Conservation (phyloP, 2,888 invertebrate genomes). For the Allacma fusca region DNA sequence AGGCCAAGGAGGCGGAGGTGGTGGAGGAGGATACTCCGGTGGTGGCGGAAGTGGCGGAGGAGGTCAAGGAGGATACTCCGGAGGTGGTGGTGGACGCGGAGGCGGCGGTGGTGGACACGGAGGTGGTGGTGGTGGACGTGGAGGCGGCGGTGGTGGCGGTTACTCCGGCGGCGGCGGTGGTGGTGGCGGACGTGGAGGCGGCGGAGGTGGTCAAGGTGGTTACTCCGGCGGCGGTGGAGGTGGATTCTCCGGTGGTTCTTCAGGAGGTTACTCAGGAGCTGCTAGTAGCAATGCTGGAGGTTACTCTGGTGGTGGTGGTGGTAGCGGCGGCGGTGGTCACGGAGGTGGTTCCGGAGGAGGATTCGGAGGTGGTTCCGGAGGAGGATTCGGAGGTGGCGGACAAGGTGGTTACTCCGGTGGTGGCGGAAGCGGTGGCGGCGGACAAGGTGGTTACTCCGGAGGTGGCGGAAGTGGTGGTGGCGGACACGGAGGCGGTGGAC, state of each 20-base stretch:
- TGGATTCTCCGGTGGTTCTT: no score
- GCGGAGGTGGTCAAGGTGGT: not conserved
- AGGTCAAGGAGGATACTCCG: slow-evolving; percentile 15
- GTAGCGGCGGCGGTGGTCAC: slow-evolving; percentile 2
- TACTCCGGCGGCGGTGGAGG: not conserved
- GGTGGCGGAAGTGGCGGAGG: slow-evolving; percentile 13
- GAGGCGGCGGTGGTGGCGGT: no score
- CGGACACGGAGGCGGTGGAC: not conserved
- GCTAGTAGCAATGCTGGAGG: no score
- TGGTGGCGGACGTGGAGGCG: not conserved
- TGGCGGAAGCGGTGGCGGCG: not conserved
- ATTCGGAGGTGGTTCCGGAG: no score
- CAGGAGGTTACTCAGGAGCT: no score
- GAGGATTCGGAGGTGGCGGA: not conserved
- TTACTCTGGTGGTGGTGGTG: not conserved
- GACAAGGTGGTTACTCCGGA: slow-evolving; percentile 7
- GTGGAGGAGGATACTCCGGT: slow-evolving; percentile 8
- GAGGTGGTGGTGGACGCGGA: not conserved
- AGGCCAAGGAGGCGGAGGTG: not conserved
- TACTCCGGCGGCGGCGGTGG: not conserved
- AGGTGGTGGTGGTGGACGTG: slow-evolving; percentile 19
- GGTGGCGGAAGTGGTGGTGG: slow-evolving; percentile 2
- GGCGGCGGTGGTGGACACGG: not conserved
- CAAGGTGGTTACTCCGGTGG: not conserved
- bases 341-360: not conserved